Base-by-base conservation (phyloP, 2,797 vertebrate species). In the Podargus strigoides region DNA sequence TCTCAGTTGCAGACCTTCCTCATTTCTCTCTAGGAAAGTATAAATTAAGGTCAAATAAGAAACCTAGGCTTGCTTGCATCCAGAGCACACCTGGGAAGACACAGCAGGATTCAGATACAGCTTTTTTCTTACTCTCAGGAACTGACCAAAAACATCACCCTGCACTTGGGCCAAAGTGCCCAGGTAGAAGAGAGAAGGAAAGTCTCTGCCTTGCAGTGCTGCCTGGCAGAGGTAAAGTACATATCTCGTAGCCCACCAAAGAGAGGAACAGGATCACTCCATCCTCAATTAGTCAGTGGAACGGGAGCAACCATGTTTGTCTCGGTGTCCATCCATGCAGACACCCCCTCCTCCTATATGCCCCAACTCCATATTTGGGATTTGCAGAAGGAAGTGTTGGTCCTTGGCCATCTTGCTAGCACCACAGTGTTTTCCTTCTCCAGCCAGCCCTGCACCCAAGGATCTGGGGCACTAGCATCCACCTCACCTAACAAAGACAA, bases 281-380 rank as follows among this genome's bases (percentile, higher is more conserved):
- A 53, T 34, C 50, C 36, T 36, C 50, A 22, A 12, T n/a, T n/a
- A 69, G 12, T 52, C 67, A 75, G 13, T 4, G 7, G 24, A 68
- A 83, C 86, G 6, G 8, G 21, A 8, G 14, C 26, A 77, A 20
- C 20, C 27, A 23, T 26, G 8, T 44, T 62, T 85, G 34, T 32
- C 46, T n/a, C 11, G 1, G 12, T 23, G 19, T n/a, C 22, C 0
- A 0, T 13, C 50, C 30, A 12, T 7, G 27, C 37, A 52, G 50
- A 32, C 9, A 22, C 26, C 17, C 49, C 46, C 6, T 66, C 36
- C 44, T 23, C 32, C 26, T 58, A 28, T 4, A 55, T 11, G 7
- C 10, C 16, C 27, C 20, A 37, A 19, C 21, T 23, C 42, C 27
- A 19, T 3, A n/a, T 22, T 30, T 0, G 0, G 66, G 50, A 59